Base-by-base conservation (phyloP, 2,113 vertebrate species). In the Hyperoodon ampullatus region DNA sequence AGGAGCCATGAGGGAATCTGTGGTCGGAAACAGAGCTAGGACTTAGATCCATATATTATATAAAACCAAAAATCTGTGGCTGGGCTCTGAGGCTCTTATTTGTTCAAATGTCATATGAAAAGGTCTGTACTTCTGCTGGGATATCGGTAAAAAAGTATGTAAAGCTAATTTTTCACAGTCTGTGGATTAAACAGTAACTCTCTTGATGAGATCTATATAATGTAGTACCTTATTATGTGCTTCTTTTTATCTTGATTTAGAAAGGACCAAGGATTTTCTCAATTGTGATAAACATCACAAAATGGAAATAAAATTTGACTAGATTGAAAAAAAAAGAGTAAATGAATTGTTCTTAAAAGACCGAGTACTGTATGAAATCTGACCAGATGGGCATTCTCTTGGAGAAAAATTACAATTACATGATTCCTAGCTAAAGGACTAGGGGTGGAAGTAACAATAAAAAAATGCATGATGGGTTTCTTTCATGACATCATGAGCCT, bases 211-310 rank as follows among this genome's bases (percentile, higher is more conserved):
- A 82, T 33, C 3, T 74, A 33, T 68, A 28, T 18, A 77, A 65
- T 63, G 2, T 18, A 60, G 11, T 21, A 30, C 19, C 15, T 92
- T 24, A 47, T 65, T 78, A 50, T 28, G 63, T 72, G 21, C 85
- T 83, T 92, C 53, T 92, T 96, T 92, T 88, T 13, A 83, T 84
- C 42, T 72, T 58, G 26, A 86, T 86, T 87, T 92, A 87, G 58
- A 95, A 80, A 83, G 24, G 21, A 55, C 30, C 50, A 85, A 39
- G 66, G 24, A 77, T 70, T 89, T 74, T 53, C n/a, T 95, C 16
- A 74, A 7, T 87, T 85, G 53, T 85, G 47, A 82, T 66, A 75
- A 95, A 70, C 23, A 90, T 81, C 58, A 68, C 65, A 86, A 93
- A 77, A 78, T 78, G 47, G 70, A 72, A 93, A 95, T 77, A 71